Evolutionary conservation across 2,113 vertebrate species (phyloP), one percentile per base, ranked within the genome.

Genomic region (Esox niger): DNA sequence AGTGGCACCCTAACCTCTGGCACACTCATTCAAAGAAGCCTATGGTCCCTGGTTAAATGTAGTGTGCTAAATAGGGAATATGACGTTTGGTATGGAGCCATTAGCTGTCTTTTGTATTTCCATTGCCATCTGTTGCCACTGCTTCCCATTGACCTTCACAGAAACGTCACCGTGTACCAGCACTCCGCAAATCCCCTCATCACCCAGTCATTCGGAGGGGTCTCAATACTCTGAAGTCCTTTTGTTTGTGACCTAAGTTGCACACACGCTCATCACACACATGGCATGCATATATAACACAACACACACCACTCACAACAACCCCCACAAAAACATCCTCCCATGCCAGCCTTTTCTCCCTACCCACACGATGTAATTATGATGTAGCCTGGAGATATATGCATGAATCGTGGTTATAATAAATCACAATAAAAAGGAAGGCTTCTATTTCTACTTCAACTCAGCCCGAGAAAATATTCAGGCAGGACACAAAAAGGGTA

Each of bases 311-410:
- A n/a, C n/a, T n/a, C n/a, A n/a, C n/a, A n/a, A n/a, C n/a, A n/a
- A n/a, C n/a, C n/a, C 2, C 11, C 57, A 59, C 31, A 62, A 31
- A 62, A 5, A 38, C 3, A 4, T 29, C 23, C 21, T 21, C 32
- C 35, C n/a, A 20, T 17, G 32, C 62, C 38, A 17, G 35, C 43
- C n/a, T 63, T 38, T n/a, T 38, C n/a, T 43, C 21, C 32, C 35
- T 27, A 33, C 61, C n/a, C 64, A 55, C n/a, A n/a, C n/a, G n/a
- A 55, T 35, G 32, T n/a, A 29, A 67, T 38, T 26, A 43, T 11
- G 30, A 61, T 25, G 20, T 64, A 31, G 29, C 29, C 26, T 20
- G 23, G 27, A 25, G 21, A 27, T n/a, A 17, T 10, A 10, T 43
- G 17, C 5, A 43, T 43, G 38, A 43, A 13, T 57, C 23, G 33